A percentile compares a stretch with the other conserved stretches of the same genome.
phyloP scores from a whole-genome alignment of 2,113 vertebrate species.

The Tautogolabrus adspersus region DNA sequence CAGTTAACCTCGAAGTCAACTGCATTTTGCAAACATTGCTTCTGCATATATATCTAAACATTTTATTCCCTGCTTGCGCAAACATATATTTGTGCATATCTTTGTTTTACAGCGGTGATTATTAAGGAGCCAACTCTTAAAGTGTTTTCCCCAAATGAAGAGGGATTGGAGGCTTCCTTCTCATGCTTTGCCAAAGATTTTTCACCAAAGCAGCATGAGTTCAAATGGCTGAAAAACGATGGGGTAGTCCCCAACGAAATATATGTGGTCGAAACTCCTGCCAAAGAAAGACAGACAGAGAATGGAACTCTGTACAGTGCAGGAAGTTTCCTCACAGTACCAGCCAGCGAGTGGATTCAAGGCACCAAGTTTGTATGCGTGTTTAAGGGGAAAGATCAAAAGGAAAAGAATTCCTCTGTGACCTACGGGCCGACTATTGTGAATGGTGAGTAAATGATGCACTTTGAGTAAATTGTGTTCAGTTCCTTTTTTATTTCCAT shows the following conservation, averaged over 20 bases:
- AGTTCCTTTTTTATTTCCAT: neutral
- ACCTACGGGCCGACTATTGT: neutral
- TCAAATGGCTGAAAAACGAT: constrained; percentile 71
- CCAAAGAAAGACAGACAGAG: rapidly evolving
- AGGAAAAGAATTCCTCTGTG: rapidly evolving
- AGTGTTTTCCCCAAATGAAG: constrained; percentile 37
- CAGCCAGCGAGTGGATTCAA: rapidly evolving
- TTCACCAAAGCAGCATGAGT: constrained; percentile 49
- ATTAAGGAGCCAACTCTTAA: constrained; percentile 40
- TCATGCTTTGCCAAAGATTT: constrained; percentile 79
- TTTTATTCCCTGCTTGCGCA: constrained; percentile 59
- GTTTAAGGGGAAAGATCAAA: constrained; percentile 37
- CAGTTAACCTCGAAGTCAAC: neutral
- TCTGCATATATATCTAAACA: constrained; percentile 44
- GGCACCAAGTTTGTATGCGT: constrained; percentile 8
- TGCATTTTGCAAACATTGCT: neutral
- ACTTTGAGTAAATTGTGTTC: neutral
- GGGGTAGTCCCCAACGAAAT: rapidly evolving
- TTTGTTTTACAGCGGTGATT: constrained; percentile 72
- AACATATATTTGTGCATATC: constrained; percentile 71
- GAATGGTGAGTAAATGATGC: constrained; percentile 36
- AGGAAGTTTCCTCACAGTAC: constrained; percentile 66
- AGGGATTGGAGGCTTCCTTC: constrained; percentile 39
- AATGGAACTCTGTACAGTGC: constrained; percentile 35
- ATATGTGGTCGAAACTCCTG: neutral